These are phyloP conservation scores for Pterobdella sp. DNA, from an alignment of 2,888 invertebrate genomes.

Conservation along the genomic window DNA sequence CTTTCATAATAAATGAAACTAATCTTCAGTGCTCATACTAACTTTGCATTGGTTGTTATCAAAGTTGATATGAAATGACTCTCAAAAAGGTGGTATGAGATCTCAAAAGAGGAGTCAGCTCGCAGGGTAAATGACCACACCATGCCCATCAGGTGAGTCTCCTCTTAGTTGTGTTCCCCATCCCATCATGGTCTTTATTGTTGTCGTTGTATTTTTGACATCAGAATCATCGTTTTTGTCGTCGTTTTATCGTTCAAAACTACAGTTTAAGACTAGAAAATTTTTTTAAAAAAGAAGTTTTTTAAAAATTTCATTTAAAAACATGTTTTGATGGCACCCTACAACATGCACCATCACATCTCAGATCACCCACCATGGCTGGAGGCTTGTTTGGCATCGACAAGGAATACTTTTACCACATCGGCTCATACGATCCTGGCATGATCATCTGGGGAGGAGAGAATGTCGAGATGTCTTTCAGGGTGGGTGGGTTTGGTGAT, in stretches of 20 bases:
- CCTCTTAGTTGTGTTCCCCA: neutral
- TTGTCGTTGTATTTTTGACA: neutral
- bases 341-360: neutral
- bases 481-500: conserved; percentile 54
- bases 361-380: conserved; percentile 90
- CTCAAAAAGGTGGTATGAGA: conserved; percentile 83
- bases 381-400: conserved; percentile 96
- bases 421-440: conserved; percentile 95
- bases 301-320: neutral
- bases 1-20: neutral
- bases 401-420: conserved; percentile 78
- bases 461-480: conserved; percentile 93
- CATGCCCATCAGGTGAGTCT: conserved; percentile 65
- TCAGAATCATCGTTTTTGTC: neutral
- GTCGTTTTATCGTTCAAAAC: neutral
- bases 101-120: conserved; percentile 91
- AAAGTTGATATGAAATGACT: neutral
- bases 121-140: conserved; percentile 85
- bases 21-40: neutral
- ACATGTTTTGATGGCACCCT: neutral
- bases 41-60: neutral
- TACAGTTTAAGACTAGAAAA: neutral
- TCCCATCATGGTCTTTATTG: neutral
- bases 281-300: neutral
- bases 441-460: conserved; percentile 99